Evolutionary conservation across 1,140 invertebrate genomes (phyloP).

Genomic region (Caenorhabditis brenneri): DNA sequence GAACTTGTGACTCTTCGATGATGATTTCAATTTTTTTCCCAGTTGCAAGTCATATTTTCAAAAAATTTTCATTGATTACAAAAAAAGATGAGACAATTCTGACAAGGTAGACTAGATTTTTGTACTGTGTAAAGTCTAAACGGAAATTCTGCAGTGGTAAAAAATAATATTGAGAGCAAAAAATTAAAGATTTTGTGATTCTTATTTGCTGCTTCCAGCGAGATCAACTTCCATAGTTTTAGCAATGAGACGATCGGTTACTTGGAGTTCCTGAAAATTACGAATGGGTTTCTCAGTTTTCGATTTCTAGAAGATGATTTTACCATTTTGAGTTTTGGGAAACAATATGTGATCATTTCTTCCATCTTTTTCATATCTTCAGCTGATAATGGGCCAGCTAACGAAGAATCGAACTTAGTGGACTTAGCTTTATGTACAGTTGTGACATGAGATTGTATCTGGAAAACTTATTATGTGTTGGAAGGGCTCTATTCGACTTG

Average conservation of each 20-base stretch:
- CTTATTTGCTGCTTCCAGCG: neutral
- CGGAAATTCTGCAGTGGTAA: neutral
- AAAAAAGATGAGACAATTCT: neutral
- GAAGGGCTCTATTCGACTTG: no score
- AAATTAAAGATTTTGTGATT: neutral
- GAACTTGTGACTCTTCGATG: no score
- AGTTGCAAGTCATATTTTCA: no score
- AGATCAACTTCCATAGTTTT: slow-evolving; percentile 39
- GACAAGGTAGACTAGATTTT: neutral
- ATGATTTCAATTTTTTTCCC: no score
- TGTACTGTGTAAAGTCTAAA: neutral
- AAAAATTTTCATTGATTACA: neutral
- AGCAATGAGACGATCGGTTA: slow-evolving; percentile 37
- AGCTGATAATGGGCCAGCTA: slow-evolving; percentile 45
- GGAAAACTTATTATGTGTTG: no score
- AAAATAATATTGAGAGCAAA: neutral
- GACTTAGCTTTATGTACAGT: slow-evolving; percentile 49
- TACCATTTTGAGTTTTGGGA: slow-evolving; percentile 46
- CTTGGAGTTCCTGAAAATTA: slow-evolving; percentile 35
- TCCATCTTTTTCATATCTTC: slow-evolving; percentile 48
- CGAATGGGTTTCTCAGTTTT: neutral
- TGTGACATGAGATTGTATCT: slow-evolving; percentile 52
- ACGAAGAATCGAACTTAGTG: slow-evolving; percentile 34
- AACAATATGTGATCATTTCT: slow-evolving; percentile 49
- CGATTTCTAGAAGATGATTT: neutral